Base-by-base conservation (phyloP, 1,140 invertebrate species). In the Uloborus diversus region DNA sequence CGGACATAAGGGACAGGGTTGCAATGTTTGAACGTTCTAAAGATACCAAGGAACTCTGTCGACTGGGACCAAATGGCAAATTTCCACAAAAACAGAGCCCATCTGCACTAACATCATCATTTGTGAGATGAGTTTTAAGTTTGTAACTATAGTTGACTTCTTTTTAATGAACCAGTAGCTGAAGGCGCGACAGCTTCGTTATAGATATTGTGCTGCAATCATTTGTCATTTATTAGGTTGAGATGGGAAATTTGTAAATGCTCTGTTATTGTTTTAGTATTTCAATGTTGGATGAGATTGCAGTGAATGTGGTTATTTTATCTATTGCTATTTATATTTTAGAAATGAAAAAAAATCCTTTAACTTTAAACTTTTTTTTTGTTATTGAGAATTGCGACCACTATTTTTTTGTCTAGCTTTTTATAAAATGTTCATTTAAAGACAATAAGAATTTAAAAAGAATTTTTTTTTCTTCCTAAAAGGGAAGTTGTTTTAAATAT, bases 21-120 rank as follows among this genome's bases (percentile, higher is more conserved):
- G 79, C 79, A 81, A 81, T 81, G 79, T 81, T 81, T 51, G 79
- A 81, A 51, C 70, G 70, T 75, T 70, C 69, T 35, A 73, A 81
- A 75, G 70, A 73, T 59, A 30, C 69, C 2, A 62, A 80, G 27
- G 79, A 81, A 57, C 23, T 75, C 27, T 73, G 70, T 37, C 61
- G 70, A 25, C 37, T 80, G 68, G 76, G 76, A 59, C 76, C 76
- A 69, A 79, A 69, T 79, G 76, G 76, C 9, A 79, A 79, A 61
- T 79, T 79, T 51, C 37, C 65, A 25, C 76, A 79, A 27, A 79
- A 79, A 30, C 76, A 79, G 51, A 66, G 76, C 42, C 20, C 76
- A 25, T 79, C 76, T 28, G 49, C 75, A 37, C 27, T 79, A 32
- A 33, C 76, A 32, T 79, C 76, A 20, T 79, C 76, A 69, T 79